These are phyloP conservation scores for Amblyteles armatorius DNA, from an alignment of 2,888 invertebrate genomes.

Conservation along the genomic window DNA sequence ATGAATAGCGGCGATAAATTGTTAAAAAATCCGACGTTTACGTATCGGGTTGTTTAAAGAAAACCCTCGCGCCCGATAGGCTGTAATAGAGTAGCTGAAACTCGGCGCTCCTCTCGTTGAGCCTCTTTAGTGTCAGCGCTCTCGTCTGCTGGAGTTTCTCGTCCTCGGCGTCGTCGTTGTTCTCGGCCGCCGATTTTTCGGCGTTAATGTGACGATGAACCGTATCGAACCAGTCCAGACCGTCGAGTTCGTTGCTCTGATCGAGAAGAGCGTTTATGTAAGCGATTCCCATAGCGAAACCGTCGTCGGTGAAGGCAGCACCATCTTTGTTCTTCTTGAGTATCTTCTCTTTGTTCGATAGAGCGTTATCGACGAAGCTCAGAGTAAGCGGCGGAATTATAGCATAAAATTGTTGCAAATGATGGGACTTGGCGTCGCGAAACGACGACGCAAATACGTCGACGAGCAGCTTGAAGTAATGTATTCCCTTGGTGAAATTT, in stretches of 20 bases:
- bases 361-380: conserved; percentile 97
- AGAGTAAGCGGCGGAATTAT: conserved; percentile 97
- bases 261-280: conserved; percentile 96
- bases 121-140: conserved; percentile 94
- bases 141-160: conserved; percentile 97
- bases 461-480: conserved; percentile 95
- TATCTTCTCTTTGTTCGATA: conserved; percentile 96
- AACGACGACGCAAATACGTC: conserved; percentile 97
- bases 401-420: conserved; percentile 96
- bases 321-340: conserved; percentile 95
- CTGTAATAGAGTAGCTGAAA: conserved; percentile 96
- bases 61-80: conserved; percentile 97
- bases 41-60: conserved; percentile 89
- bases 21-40: conserved; percentile 34
- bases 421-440: conserved; percentile 92
- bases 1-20: background rate
- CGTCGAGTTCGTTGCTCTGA: conserved; percentile 94
- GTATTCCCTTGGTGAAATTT: conserved; percentile 95
- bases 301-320: conserved; percentile 98
- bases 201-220: conserved; percentile 90
- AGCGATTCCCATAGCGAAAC: conserved; percentile 98
- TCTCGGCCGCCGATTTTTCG: conserved; percentile 88
- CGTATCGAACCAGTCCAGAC: conserved; percentile 97
- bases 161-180: conserved; percentile 87
- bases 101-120: conserved; percentile 87